Percentiles rank a stretch among this genome's conserved stretches.
phyloP scores from a whole-genome alignment of 1,140 invertebrate species.

The Euura lappo region DNA sequence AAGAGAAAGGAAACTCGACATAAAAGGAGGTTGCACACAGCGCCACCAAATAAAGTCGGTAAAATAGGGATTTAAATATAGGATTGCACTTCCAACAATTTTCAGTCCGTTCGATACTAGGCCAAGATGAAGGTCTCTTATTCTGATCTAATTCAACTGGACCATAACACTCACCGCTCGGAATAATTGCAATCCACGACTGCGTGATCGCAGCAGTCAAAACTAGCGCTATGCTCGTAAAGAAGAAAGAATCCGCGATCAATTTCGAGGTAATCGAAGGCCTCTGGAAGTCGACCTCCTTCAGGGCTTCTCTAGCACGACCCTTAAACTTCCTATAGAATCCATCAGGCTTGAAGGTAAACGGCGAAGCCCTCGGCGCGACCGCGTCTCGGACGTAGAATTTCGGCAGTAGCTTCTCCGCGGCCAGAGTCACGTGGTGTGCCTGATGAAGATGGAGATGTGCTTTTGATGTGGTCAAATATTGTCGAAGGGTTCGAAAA shows the following conservation, averaged over 20 bases:
- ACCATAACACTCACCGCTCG: background rate
- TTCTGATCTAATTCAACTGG: too few relatives aligned
- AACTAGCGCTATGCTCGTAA: constrained; percentile 58
- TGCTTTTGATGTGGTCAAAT: too few relatives aligned
- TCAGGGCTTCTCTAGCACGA: constrained; percentile 62
- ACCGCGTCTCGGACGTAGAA: constrained; percentile 67
- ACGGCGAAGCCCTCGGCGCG: constrained; percentile 66
- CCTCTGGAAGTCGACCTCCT: constrained; percentile 54
- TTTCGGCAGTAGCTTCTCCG: constrained; percentile 64
- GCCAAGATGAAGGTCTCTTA: too few relatives aligned
- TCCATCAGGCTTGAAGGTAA: constrained; percentile 73
- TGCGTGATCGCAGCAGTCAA: constrained; percentile 58
- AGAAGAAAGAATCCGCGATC: constrained; percentile 63
- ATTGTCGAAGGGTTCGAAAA: background rate
- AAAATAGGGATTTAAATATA: too few relatives aligned
- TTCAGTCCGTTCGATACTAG: too few relatives aligned
- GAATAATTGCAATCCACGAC: constrained; percentile 34
- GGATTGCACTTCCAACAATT: too few relatives aligned
- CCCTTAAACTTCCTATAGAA: constrained; percentile 72
- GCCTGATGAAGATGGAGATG: constrained; percentile 31
- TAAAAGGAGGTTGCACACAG: too few relatives aligned
- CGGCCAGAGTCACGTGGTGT: constrained; percentile 65
- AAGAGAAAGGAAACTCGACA: too few relatives aligned
- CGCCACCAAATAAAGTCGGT: too few relatives aligned
- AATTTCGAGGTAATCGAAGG: constrained; percentile 55